Percentiles rank a stretch among this genome's conserved stretches.
phyloP scores from a whole-genome alignment of 2,797 vertebrate genomes.

The Setipinna tenuifilis region DNA sequence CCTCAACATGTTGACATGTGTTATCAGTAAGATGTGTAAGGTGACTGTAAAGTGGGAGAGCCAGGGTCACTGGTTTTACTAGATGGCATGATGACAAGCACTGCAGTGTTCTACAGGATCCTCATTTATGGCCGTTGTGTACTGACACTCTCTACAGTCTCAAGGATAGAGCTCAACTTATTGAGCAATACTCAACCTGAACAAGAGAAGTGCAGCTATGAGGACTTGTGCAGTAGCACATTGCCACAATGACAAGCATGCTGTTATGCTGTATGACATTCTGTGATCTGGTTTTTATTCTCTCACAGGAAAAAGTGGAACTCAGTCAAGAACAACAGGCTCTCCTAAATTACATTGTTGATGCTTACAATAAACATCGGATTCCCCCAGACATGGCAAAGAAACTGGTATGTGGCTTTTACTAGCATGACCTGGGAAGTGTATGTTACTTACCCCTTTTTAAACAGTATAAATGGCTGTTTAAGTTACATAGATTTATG shows the following conservation, averaged over 20 bases:
- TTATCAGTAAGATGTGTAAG: neutral
- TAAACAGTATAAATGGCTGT: neutral
- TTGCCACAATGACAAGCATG: neutral
- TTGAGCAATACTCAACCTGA: slow-evolving; percentile 8
- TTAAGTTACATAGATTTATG: neutral
- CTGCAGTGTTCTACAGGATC: neutral
- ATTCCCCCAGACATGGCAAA: slow-evolving; percentile 93
- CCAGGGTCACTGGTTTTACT: neutral
- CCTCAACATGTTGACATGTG: neutral
- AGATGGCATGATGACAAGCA: neutral
- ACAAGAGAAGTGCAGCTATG: neutral
- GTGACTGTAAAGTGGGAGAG: neutral
- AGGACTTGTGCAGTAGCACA: too few species aligned
- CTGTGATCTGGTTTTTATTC: neutral
- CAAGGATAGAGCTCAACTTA: neutral
- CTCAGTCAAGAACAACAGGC: slow-evolving; percentile 85
- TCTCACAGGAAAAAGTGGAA: slow-evolving; percentile 85
- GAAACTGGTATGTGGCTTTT: slow-evolving; percentile 83
- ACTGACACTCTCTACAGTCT: neutral
- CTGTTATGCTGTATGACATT: too few species aligned
- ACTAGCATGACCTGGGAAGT: too few species aligned
- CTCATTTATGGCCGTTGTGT: neutral
- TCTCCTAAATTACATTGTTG: slow-evolving; percentile 85
- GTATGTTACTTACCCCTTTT: neutral
- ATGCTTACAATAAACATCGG: slow-evolving; percentile 89